A percentile compares a stretch with the other conserved stretches of the same genome.
These are phyloP conservation scores for Euspilapteryx auroguttella DNA, from an alignment of 2,888 invertebrate species.

Conservation along the genomic window DNA sequence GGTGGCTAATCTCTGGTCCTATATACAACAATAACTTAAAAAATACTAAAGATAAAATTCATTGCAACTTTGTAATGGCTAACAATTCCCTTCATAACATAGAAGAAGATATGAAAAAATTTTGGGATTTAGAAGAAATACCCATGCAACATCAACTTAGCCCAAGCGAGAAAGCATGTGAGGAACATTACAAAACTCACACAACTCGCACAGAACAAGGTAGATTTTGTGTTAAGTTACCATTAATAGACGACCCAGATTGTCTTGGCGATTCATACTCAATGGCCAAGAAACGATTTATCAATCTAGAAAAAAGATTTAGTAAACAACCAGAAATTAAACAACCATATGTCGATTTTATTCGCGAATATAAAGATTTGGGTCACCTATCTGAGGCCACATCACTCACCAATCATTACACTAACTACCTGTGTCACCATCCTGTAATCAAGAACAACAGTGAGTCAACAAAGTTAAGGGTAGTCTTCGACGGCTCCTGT, in stretches of 20 bases:
- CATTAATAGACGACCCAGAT: constrained; percentile 1
- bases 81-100: too few species aligned
- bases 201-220: not conserved
- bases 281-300: constrained; percentile 1
- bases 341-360: not conserved
- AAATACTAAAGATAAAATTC: too few species aligned
- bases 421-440: constrained; percentile 8
- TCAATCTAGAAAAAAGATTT: constrained; percentile 1
- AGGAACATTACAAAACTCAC: not conserved
- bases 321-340: not conserved
- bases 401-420: not conserved
- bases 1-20: constrained; percentile 3
- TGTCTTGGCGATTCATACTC: constrained; percentile 2
- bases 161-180: not conserved
- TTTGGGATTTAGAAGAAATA: not conserved
- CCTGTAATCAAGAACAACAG: constrained; percentile 7
- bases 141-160: too few species aligned
- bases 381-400: not conserved
- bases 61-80: too few species aligned
- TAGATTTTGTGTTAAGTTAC: constrained; percentile 1
- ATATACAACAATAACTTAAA: not conserved
- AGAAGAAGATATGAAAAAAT: too few species aligned
- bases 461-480: constrained; percentile 7
- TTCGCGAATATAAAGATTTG: not conserved
- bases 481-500: constrained; percentile 8